Percentiles rank a stretch among this genome's conserved stretches.
phyloP scores from a whole-genome alignment of 1,140 invertebrate genomes.

The Tetraneura akinire region DNA sequence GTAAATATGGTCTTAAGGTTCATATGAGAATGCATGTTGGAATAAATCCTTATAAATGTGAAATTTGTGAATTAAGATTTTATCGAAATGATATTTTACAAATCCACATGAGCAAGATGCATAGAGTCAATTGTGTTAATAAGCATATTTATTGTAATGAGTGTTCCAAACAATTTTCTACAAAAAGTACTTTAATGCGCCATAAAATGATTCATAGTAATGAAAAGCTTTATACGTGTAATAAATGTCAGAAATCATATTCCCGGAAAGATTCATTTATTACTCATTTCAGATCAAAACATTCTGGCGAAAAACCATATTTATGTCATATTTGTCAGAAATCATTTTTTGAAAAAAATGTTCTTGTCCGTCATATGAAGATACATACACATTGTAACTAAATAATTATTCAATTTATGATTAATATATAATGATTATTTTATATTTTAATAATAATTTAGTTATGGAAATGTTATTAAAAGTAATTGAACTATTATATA shows the following conservation, averaged over 20 bases:
- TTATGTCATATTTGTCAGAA: not conserved
- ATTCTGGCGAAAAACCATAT: not conserved
- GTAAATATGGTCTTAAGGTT: not conserved
- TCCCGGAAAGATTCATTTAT: not conserved
- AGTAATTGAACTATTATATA: no score
- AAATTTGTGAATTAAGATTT: not conserved
- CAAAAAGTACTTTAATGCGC: not conserved
- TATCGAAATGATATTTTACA: not conserved
- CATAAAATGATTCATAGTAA: not conserved
- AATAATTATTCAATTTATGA: no score
- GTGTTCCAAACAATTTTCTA: not conserved
- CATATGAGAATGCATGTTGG: not conserved
- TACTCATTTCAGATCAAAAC: slow-evolving; percentile 1
- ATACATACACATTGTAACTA: not conserved
- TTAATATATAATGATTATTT: no score
- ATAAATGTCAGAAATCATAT: not conserved
- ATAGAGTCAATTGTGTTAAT: not conserved
- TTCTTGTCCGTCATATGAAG: not conserved
- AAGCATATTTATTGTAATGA: not conserved
- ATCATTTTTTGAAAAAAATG: not conserved
- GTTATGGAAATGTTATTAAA: no score
- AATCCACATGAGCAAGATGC: not conserved
- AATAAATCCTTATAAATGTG: not conserved
- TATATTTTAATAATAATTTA: no score
- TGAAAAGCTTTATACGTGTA: not conserved